These are phyloP conservation scores for Chaetogeoica ovagalla DNA, from an alignment of 2,888 invertebrate genomes.

Conservation along the genomic window DNA sequence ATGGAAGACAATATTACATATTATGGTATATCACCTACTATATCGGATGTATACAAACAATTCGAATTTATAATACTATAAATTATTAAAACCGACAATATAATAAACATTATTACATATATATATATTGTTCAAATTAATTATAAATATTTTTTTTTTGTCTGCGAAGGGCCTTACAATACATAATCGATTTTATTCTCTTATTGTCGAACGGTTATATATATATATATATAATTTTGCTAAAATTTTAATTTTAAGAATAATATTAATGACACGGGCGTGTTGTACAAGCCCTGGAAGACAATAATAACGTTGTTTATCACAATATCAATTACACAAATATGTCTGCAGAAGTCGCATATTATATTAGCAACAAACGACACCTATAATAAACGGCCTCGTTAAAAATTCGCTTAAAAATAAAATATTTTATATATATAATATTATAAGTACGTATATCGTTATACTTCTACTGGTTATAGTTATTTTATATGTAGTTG, in stretches of 20 bases:
- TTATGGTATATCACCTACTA: not conserved
- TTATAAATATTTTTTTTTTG: not conserved
- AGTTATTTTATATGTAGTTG: not conserved
- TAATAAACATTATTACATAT: constrained; percentile 8
- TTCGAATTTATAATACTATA: constrained; percentile 4
- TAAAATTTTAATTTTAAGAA: constrained; percentile 25
- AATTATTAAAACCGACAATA: constrained; percentile 19
- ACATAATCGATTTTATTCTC: not conserved
- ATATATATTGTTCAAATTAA: not conserved
- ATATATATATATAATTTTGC: too few species aligned
- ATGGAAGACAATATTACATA: constrained; percentile 32
- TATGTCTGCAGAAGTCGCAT: constrained; percentile 24
- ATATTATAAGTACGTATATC: too few species aligned
- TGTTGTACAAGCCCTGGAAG: constrained; percentile 28
- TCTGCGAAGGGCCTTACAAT: not conserved
- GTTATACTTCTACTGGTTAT: not conserved
- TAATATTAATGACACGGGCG: not conserved
- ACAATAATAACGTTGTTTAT: constrained; percentile 39
- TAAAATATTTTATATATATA: too few species aligned
- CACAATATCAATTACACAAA: constrained; percentile 44
- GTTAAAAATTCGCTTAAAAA: constrained; percentile 14
- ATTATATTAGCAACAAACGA: not conserved
- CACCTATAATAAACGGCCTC: not conserved
- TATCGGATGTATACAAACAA: not conserved
- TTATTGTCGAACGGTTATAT: not conserved